Evolutionary conservation across 64 coral and sea anemone species (phyloP), one percentile per base, ranked within the genome.

Genomic region (Pachyseris speciosa): DNA sequence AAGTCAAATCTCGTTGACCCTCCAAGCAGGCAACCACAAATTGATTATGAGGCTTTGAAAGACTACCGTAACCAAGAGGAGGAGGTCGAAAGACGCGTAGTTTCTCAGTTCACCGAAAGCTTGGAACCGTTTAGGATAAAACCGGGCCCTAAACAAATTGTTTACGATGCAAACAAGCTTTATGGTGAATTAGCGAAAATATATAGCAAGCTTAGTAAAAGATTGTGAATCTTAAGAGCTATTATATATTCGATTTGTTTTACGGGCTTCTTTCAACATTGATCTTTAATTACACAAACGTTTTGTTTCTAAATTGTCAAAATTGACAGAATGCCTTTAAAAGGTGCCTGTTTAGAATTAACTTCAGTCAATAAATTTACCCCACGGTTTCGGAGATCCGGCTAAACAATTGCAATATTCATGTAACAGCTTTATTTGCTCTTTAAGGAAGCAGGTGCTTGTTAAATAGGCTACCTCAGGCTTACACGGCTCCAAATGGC

Each of bases 21-120:
- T 48, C 95, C 92, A 12, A 79, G 78, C 2, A 69, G 95, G 53
- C 91, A 97, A 40, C 66, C 92, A 5, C 28, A 92, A 67, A 97
- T 97, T 64, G 95, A 97, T 53, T 0, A 78, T 20, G 67, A 64
- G 40, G 85, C 83, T 7, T 80, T 97, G 40, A 79, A 42, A 41
- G 85, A 42, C 40, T 92, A 87, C 68, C 90, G 95, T 3, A 42
- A 69, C 16, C 67, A 84, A 42, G 95, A 97, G 17, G 90, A 55
- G 24, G 60, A 94, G 68, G 31, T 93, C 5, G 79, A 91, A 80
- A 39, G 64, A 50, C 37, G 74, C 25, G 91, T 64, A 30, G 74
- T 97, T 25, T 29, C 24, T 2, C 69, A 94, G 75, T 97, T 97
- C 67, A 86, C 59, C 29, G 78, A 79, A 20, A 88, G 91, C n/a